Percentiles rank a stretch among this genome's conserved stretches.
Evolutionary conservation across 2,888 invertebrate genomes (phyloP).

Genomic region (Papilio elwesi): DNA sequence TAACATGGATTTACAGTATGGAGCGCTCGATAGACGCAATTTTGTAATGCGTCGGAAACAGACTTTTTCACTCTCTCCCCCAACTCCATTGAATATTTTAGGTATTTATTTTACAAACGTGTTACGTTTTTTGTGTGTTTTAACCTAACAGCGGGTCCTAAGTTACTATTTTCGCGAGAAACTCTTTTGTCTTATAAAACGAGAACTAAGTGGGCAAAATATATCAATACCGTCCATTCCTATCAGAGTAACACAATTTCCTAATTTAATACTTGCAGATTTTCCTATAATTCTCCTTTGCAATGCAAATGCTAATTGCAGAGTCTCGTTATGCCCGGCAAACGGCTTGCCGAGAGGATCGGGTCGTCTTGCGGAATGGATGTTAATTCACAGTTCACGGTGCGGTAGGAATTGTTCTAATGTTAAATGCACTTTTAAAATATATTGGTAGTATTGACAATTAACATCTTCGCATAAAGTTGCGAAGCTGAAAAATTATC

Average conservation of each 20-base stretch:
- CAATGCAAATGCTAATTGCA: conserved; percentile 37
- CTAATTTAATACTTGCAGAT: conserved; percentile 4
- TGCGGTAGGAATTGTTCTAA: conserved; percentile 45
- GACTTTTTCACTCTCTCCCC: no score
- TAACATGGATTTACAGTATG: no score
- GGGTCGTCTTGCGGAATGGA: conserved; percentile 44
- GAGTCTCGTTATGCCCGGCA: conserved; percentile 29
- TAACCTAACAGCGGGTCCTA: no score
- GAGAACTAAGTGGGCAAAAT: neutral
- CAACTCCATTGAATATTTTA: no score
- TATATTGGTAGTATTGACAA: neutral
- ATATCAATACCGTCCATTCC: neutral
- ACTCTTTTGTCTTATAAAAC: neutral
- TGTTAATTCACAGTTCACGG: conserved; percentile 52
- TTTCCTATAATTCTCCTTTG: conserved; percentile 23
- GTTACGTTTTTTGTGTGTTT: no score
- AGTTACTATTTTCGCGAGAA: no score
- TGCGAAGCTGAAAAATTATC: no score
- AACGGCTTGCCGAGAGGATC: conserved; percentile 14
- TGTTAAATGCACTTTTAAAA: neutral
- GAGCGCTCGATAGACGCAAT: no score
- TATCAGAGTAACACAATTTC: neutral
- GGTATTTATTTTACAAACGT: no score
- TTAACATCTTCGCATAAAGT: no score
- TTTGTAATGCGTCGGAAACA: no score